These are phyloP conservation scores for Hoplodrina blanda DNA, from an alignment of 2,888 invertebrate species.

Conservation along the genomic window DNA sequence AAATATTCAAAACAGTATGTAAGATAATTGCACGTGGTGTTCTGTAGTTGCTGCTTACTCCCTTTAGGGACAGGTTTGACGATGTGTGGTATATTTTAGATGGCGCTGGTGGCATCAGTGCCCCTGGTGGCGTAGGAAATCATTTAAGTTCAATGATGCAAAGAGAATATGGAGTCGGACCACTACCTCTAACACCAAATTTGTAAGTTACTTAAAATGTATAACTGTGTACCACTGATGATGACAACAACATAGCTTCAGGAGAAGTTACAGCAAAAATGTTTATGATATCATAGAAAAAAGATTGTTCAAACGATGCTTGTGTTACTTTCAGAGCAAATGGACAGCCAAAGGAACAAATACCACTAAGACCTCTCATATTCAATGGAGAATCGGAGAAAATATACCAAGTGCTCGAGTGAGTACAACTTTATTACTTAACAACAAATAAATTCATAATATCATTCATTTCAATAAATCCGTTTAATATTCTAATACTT, in stretches of 20 bases:
- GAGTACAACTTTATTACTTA: constrained; percentile 82
- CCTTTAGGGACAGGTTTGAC: constrained; percentile 21
- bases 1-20: constrained; percentile 29
- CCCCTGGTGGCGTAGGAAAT: constrained; percentile 77
- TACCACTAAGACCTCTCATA: constrained; percentile 94
- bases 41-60: constrained; percentile 38
- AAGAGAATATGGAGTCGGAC: constrained; percentile 83
- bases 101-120: constrained; percentile 53
- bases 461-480: constrained; percentile 60
- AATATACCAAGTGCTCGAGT: constrained; percentile 93
- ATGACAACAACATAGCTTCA: constrained; percentile 2
- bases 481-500: constrained; percentile 58
- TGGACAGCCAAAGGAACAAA: constrained; percentile 92
- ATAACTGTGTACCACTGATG: constrained; percentile 19
- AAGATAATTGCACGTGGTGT: constrained; percentile 55
- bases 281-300: neutral
- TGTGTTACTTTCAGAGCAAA: constrained; percentile 77
- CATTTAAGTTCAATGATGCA: constrained; percentile 90
- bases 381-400: constrained; percentile 92
- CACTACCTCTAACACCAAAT: constrained; percentile 82
- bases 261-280: constrained; percentile 10
- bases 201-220: constrained; percentile 75
- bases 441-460: constrained; percentile 26
- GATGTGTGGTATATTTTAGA: constrained; percentile 68
- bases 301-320: neutral